Evolutionary conservation across 2,797 vertebrate species (phyloP).

Genomic region (Coccyzus lansbergi): DNA sequence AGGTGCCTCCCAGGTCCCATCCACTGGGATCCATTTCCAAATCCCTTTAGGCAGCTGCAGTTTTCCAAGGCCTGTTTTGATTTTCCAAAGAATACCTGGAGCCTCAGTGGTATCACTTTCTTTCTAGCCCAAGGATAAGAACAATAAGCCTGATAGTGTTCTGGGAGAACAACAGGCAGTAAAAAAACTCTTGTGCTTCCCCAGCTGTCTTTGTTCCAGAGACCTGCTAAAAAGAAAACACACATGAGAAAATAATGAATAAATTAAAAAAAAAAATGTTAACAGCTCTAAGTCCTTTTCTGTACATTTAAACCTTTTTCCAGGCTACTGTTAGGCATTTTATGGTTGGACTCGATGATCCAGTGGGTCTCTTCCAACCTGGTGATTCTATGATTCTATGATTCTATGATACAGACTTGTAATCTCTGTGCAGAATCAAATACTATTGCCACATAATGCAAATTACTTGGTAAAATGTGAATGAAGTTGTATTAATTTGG

Average conservation of each 20-base stretch:
- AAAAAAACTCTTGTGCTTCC: not conserved
- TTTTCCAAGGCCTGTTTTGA: not conserved
- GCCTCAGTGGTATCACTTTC: not conserved
- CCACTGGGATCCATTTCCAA: not conserved
- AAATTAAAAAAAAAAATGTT: not conserved
- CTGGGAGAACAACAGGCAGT: not conserved
- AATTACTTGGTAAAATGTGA: constrained; percentile 34
- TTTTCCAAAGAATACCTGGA: not conserved
- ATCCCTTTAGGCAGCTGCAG: not conserved
- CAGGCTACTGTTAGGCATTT: not conserved
- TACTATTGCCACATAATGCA: not conserved
- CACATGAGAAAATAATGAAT: not conserved
- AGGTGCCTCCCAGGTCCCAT: not conserved
- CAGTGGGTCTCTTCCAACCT: no score
- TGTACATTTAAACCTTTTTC: not conserved
- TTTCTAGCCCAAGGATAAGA: not conserved
- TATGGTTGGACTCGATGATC: no score
- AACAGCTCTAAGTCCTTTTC: not conserved
- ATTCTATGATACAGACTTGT: not conserved
- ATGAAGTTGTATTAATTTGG: not conserved
- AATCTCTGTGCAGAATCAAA: not conserved
- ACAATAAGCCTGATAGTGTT: not conserved
- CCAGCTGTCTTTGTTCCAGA: not conserved
- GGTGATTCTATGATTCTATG: no score
- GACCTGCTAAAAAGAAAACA: not conserved